phyloP scores from a whole-genome alignment of 2,888 invertebrate species.

The Odontothrips loti region DNA sequence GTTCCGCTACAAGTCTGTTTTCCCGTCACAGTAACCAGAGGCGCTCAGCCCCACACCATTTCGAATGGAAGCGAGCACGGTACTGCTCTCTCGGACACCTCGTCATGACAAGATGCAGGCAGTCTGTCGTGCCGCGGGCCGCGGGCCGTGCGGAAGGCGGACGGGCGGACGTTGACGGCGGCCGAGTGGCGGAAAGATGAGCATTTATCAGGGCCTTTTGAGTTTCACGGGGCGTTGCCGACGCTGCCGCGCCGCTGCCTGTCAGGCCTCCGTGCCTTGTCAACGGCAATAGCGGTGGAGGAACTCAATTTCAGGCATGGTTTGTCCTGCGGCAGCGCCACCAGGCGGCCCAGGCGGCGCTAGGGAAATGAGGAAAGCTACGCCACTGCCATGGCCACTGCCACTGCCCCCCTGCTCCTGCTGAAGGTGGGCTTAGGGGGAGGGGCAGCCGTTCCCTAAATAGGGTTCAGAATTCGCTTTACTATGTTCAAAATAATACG shows the following conservation, averaged over 20 bases:
- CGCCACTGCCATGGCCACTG: too few species aligned
- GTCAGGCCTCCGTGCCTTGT: neutral
- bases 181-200: neutral
- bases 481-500: too few species aligned
- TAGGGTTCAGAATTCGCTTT: neutral
- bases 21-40: too few species aligned
- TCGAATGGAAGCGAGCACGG: too few species aligned
- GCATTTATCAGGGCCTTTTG: slow-evolving; percentile 16
- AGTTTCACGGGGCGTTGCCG: slow-evolving; percentile 7
- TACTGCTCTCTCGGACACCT: too few species aligned
- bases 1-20: too few species aligned
- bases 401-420: too few species aligned
- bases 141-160: neutral
- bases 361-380: neutral
- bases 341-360: neutral
- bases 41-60: too few species aligned
- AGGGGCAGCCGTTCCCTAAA: too few species aligned
- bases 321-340: neutral
- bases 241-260: neutral
- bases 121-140: neutral
- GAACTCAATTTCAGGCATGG: slow-evolving; percentile 24
- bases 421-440: too few species aligned
- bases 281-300: neutral
- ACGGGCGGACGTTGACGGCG: neutral
- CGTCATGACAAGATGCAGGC: too few species aligned